Conservation (phyloP, 2,113 vertebrate species). For the Myiagra hebetior region DNA sequence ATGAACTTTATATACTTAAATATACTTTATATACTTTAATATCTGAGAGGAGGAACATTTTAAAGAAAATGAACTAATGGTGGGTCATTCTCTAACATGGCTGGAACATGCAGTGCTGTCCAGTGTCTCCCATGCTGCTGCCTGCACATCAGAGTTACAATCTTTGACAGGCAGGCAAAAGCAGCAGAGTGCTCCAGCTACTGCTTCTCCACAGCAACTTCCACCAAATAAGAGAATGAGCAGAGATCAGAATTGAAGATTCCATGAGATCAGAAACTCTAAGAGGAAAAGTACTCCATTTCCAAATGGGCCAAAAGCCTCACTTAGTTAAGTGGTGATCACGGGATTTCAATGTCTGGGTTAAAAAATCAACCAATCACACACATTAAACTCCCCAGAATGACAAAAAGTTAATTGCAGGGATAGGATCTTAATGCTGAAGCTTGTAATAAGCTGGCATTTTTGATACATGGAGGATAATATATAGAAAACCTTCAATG, state of each 20-base stretch:
- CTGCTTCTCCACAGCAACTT: background rate
- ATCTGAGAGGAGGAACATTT: background rate
- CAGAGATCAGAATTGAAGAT: background rate
- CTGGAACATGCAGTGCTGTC: accelerated
- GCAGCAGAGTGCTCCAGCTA: background rate
- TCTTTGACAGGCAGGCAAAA: background rate
- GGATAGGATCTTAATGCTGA: background rate
- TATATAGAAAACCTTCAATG: background rate
- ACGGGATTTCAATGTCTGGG: background rate
- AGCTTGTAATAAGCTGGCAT: background rate
- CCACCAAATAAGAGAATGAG: background rate
- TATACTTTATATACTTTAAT: background rate
- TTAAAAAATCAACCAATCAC: background rate
- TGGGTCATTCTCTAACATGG: background rate
- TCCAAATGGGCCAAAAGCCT: background rate
- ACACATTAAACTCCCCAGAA: background rate
- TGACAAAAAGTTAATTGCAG: background rate
- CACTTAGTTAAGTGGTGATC: background rate
- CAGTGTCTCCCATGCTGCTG: background rate
- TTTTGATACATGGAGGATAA: background rate
- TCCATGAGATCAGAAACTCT: background rate
- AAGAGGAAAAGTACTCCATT: background rate
- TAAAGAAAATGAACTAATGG: background rate
- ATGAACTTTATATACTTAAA: background rate
- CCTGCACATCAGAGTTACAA: background rate